Evolutionary conservation across 2,888 invertebrate species (phyloP).

Genomic region (Zonitis immaculata): DNA sequence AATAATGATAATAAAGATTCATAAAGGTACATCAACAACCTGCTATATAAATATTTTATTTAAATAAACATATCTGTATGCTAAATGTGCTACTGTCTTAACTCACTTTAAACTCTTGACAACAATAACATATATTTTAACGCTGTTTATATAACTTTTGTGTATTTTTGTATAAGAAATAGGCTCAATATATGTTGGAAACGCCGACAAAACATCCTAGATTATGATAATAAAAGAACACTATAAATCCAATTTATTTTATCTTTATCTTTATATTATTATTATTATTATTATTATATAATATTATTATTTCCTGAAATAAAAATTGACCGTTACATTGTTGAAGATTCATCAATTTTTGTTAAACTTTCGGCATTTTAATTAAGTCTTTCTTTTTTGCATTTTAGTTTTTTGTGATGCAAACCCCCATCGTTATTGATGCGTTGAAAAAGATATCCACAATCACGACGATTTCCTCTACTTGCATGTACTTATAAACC

Average conservation of each 20-base stretch:
- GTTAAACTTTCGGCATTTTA: background rate
- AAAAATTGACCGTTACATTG: too few species aligned
- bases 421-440: constrained; percentile 19
- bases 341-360: background rate
- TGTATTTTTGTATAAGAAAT: constrained; percentile 22
- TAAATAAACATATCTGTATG: constrained; percentile 11
- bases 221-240: too few species aligned
- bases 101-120: constrained; percentile 28
- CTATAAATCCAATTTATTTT: too few species aligned
- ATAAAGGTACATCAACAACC: background rate
- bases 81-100: constrained; percentile 13
- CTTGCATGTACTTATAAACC: too few species aligned
- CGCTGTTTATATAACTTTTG: constrained; percentile 23
- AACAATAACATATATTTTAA: constrained; percentile 33
- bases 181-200: too few species aligned
- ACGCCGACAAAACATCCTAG: too few species aligned
- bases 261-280: too few species aligned
- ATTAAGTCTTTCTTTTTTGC: background rate
- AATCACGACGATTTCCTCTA: background rate
- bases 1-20: too few species aligned
- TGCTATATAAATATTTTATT: constrained; percentile 1
- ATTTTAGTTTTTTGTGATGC: constrained; percentile 16
- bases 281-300: too few species aligned
- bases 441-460: constrained; percentile 20
- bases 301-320: too few species aligned